Conservation (phyloP, 2,888 invertebrate species). For the Dryocosmus kuriphilus region DNA sequence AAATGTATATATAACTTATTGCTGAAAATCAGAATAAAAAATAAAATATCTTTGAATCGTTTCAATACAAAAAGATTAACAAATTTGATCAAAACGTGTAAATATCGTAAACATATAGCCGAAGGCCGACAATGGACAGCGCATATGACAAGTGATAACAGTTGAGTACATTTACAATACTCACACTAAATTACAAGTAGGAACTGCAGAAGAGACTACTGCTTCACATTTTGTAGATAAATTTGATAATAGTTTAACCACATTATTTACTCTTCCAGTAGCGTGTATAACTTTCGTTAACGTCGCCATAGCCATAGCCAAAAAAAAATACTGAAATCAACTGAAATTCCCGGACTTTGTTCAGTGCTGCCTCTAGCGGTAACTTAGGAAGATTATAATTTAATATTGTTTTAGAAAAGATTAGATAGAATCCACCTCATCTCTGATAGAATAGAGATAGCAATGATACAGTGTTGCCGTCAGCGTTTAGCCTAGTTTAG, state of each 20-base stretch:
- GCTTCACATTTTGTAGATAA: conserved; percentile 54
- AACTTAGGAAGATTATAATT: no score
- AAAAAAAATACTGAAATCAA: no score
- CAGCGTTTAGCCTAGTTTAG: no score
- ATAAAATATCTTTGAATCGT: neutral
- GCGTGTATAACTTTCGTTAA: conserved; percentile 60
- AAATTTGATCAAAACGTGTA: neutral
- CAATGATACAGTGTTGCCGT: no score
- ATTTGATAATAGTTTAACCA: conserved; percentile 66
- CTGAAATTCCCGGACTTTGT: no score
- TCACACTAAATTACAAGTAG: conserved; percentile 48
- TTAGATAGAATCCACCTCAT: no score
- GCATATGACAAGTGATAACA: conserved; percentile 39
- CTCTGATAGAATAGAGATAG: no score
- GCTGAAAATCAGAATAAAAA: neutral
- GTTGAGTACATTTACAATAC: conserved; percentile 44
- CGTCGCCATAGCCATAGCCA: conserved; percentile 68
- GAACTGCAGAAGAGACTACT: conserved; percentile 37
- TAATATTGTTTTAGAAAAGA: no score
- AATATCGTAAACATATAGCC: conserved; percentile 6
- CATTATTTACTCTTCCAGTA: conserved; percentile 62
- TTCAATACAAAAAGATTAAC: neutral
- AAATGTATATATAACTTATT: neutral
- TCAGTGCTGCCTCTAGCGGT: no score
- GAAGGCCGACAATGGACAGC: neutral